Base-by-base conservation (phyloP, 2,888 invertebrate species). In the Acleris holmiana region DNA sequence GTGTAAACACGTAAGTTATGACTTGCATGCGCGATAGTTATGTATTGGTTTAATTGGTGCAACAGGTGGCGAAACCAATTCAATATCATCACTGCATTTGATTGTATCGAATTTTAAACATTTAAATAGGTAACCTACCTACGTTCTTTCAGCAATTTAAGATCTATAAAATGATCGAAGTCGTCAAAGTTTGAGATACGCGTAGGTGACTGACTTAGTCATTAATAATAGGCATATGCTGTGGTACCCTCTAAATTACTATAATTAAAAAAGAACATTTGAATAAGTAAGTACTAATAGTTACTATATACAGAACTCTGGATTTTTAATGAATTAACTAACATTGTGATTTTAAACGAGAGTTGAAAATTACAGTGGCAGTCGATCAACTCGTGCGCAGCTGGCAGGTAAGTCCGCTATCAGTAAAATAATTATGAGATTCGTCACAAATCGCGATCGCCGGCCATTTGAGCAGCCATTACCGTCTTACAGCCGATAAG, bases 401-500 rank as follows among this genome's bases (percentile, higher is more conserved):
- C 13, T 13, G 35, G 35, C 48, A 46, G 35, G 35, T 53, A 46
- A 60, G n/a, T 10, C 41, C 46, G 44, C 41, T 62, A 63, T 62
- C 56, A 59, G 58, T 54, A 59, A 84, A 88, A 86, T 86, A 88
- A 90, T 89, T 84, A 88, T 83, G 73, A 74, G 76, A 85, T 88
- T 85, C 84, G 85, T 84, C 85, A 82, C 86, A 85, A 84, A 82
- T 82, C 82, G 78, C 83, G 74, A 83, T 83, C 78, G 79, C 75
- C 78, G 74, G 79, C 83, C 82, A 88, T 87, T 89, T 86, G 87
- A 81, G 80, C 79, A 73, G 73, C 87, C 79, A 88, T 89, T 89
- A 88, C 88, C 85, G 84, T 73, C 78, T 79, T 77, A 73, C 77
- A 78, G 79, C 74, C 85, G 91, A 91, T 92, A 91, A 90, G 84